Conservation (phyloP, 2,113 vertebrate genomes). For the Synodontis membranacea region DNA sequence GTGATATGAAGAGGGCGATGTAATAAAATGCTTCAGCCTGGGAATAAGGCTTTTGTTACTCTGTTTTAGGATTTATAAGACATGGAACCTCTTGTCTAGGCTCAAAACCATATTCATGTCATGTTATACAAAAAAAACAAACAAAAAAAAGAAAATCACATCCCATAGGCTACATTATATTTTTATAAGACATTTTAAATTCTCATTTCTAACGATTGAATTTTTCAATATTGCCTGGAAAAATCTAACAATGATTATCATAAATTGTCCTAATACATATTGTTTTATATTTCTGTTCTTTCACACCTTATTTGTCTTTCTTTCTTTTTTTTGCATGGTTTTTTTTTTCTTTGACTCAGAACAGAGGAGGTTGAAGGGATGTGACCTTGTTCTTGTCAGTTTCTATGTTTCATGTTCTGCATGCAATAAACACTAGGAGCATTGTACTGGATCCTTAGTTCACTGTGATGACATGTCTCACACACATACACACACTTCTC, state of each 20-base stretch:
- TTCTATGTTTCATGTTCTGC: conserved; percentile 15
- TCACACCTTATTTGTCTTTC: not conserved
- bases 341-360: not conserved
- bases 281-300: not conserved
- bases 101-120: not conserved
- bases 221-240: not conserved
- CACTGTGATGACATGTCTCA: not conserved
- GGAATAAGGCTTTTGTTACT: not conserved
- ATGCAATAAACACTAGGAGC: not conserved
- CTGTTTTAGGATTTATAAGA: not conserved
- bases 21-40: not conserved
- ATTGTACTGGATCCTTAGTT: not conserved
- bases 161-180: not conserved
- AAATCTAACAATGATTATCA: not conserved
- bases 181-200: not conserved
- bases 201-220: not conserved
- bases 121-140: not conserved
- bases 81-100: not conserved
- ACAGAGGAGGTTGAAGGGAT: not conserved
- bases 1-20: not conserved
- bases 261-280: not conserved
- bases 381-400: conserved; percentile 18
- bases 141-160: not conserved
- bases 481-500: not conserved
- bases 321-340: not conserved